Base-by-base conservation (phyloP, 2,797 vertebrate genomes). In the Schizopygopsis pylzovi region DNA sequence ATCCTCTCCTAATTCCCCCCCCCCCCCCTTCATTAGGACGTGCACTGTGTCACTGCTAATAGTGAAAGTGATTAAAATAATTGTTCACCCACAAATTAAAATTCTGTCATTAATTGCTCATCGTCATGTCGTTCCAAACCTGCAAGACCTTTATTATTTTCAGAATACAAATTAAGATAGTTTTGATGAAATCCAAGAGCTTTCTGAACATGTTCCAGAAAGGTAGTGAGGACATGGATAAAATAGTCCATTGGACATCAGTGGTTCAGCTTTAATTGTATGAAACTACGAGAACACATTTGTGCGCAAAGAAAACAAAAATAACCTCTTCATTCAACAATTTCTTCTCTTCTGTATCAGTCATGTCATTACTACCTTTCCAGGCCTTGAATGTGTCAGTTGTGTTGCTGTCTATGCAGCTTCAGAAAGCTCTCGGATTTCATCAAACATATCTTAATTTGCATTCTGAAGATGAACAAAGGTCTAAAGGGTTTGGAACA, bases 1-100 rank as follows among this genome's bases (percentile, higher is more conserved):
- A 41, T 83, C 71, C 43, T 49, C 82, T 52, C 22, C 59, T n/a
- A 20, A 16, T 49, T 76, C 76, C 59, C 76, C 13, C 22, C 8
- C 22, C 9, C 43, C 59, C 13, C 0, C 5, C 41, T 47, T 76
- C 8, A 65, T 49, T 25, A 65, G 18, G 1, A 7, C 45, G 20
- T 39, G 10, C 11, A 56, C 18, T 68, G 81, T 65, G 68, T 76
- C 28, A 65, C 59, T 18, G 28, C 25, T 39, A 52, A 67, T 83
- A 67, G 45, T 41, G 45, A 83, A 63, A 49, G 76, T 41, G 0
- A 63, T 71, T 67, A 12, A 61, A 61, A 61, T 4, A 61, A 25
- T 12, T 61, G n/a, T 61, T 61, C 10, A 25, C 56, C 0, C 4
- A n/a, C 33, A 61, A 61, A 61, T 25, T 0, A 4, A 25, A 5